Base-by-base conservation (phyloP, 1,140 invertebrate species). In the Plutomurus gul region DNA sequence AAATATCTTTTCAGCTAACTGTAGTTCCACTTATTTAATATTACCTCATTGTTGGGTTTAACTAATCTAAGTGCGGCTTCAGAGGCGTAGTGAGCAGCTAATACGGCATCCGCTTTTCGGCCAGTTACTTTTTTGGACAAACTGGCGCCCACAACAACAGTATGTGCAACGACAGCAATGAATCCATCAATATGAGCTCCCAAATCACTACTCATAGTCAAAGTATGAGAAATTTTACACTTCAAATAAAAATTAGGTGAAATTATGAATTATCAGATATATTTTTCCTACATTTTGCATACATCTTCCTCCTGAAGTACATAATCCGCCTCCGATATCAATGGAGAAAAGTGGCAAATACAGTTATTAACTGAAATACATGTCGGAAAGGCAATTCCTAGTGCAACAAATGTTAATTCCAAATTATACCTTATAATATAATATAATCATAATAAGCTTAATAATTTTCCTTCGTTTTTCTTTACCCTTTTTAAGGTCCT, bases 141-240 rank as follows among this genome's bases (percentile, higher is more conserved):
- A 30, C 90, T 90, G 72, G 93, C 92, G 76, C 95, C 96, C 84
- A 99, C 91, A 78, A 97, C 91, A 81, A 99, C 88, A 13, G 97
- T 98, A 87, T 99, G 97, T 43, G 97, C 98, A 30, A 96, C 96
- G 72, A 99, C 96, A 75, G 97, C 97, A 86, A 99, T 97, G 86
- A 97, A 99, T 30, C 98, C 98, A 92, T 99, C 98, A 85, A 99
- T 92, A 87, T 99, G 98, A 80, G 95, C 96, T 83, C 98, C 98
- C 84, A 99, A 88, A 88, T 99, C 97, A 87, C 96, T 97, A 90
- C 18, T 3, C n/a, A 47, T 47, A 47, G 18, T 47, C 47, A 33
- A 76, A 71, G 4, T 10, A 60, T 16, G 25, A 27, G 6, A 6
- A 30, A 56, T 39, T 73, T 40, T n/a, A 73, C n/a, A n/a, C n/a